Evolutionary conservation across 2,888 invertebrate genomes (phyloP).

Genomic region (Drosophila nr. perissopoda): DNA sequence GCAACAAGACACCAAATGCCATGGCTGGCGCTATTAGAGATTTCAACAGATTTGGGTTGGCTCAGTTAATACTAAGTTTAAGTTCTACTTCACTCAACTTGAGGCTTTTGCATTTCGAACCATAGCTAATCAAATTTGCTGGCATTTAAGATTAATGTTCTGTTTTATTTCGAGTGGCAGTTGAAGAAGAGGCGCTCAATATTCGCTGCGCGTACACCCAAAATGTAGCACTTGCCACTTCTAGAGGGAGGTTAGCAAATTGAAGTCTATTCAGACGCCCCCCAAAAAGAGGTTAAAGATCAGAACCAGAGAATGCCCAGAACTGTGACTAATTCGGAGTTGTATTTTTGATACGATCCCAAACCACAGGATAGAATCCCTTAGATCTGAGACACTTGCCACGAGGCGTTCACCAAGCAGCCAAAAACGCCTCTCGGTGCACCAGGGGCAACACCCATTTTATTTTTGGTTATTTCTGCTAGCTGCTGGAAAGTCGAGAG

Average conservation of each 20-base stretch:
- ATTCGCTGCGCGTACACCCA: constrained; percentile 61
- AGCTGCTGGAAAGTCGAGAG: constrained; percentile 15
- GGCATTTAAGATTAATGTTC: neutral
- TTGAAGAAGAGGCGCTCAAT: constrained; percentile 25
- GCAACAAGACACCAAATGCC: constrained; percentile 91
- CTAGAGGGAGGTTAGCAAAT: constrained; percentile 50
- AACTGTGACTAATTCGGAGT: constrained; percentile 46
- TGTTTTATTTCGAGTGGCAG: neutral
- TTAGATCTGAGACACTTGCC: neutral
- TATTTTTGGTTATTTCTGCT: constrained; percentile 8
- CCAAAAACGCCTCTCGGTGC: constrained; percentile 63
- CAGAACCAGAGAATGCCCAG: neutral
- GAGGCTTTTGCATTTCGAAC: constrained; percentile 31
- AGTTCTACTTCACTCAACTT: neutral
- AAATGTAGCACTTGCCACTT: constrained; percentile 36
- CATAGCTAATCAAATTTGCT: constrained; percentile 39
- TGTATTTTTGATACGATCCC: constrained; percentile 2
- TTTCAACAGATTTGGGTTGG: constrained; percentile 11
- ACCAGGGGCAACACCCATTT: constrained; percentile 56
- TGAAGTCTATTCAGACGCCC: constrained; percentile 51
- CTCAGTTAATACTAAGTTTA: neutral
- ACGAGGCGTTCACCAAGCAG: constrained; percentile 40
- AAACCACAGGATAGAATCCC: constrained; percentile 44
- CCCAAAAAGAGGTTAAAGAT: constrained; percentile 18
- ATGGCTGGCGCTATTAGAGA: constrained; percentile 86